These are phyloP conservation scores for Cyphomyrus discorhynchus DNA, from an alignment of 2,113 vertebrate species.

Conservation along the genomic window DNA sequence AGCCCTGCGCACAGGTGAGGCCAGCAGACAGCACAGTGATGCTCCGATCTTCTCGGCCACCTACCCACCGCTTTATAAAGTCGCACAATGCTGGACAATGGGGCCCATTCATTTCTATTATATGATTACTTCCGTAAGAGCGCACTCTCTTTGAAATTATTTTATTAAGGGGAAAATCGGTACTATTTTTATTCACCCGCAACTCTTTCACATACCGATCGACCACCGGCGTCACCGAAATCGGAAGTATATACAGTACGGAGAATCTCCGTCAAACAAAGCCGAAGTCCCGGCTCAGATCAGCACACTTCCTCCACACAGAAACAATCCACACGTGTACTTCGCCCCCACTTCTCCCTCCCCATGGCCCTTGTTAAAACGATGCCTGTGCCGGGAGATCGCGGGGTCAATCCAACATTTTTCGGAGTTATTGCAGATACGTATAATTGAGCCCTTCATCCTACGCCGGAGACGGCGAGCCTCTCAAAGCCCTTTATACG, in stretches of 20 bases:
- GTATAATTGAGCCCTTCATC: constrained; percentile 6
- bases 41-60: neutral
- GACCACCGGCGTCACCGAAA: neutral
- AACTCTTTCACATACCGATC: neutral
- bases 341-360: neutral
- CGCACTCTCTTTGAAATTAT: neutral
- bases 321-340: neutral
- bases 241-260: neutral
- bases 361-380: neutral
- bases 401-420: neutral
- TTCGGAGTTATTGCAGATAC: neutral
- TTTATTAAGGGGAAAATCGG: neutral
- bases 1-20: neutral
- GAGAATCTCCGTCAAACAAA: neutral
- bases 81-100: neutral
- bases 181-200: neutral
- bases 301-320: neutral
- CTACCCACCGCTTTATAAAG: neutral
- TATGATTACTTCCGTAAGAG: neutral
- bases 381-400: neutral
- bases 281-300: neutral
- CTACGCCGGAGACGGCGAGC: neutral
- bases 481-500: neutral
- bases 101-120: neutral
- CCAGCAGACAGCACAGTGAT: neutral